These are phyloP conservation scores for Ceratothoa steindachneri DNA, from an alignment of 2,888 invertebrate genomes.

Conservation along the genomic window DNA sequence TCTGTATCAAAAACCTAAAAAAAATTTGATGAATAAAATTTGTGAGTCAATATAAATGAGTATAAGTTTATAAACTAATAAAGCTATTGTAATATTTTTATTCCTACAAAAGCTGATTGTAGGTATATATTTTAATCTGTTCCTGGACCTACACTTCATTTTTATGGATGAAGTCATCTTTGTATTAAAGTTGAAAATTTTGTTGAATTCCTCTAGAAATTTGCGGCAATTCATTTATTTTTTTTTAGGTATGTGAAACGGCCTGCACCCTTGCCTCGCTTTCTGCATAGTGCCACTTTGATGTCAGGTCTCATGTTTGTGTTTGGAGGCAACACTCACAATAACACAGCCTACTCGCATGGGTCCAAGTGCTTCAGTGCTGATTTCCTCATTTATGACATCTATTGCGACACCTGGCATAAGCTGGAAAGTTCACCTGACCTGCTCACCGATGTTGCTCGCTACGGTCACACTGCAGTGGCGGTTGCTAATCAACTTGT, in stretches of 20 bases:
- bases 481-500: slow-evolving; percentile 67
- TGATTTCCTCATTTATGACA: slow-evolving; percentile 76
- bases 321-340: slow-evolving; percentile 95
- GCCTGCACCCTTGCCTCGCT: neutral
- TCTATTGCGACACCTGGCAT: slow-evolving; percentile 72
- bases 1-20: no score
- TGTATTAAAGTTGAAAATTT: no score
- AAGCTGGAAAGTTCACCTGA: slow-evolving; percentile 54
- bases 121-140: no score
- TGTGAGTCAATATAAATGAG: no score
- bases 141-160: no score
- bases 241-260: neutral
- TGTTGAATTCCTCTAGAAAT: no score
- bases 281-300: slow-evolving; percentile 56
- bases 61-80: no score
- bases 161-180: no score
- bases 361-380: slow-evolving; percentile 54
- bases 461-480: slow-evolving; percentile 75
- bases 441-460: slow-evolving; percentile 62
- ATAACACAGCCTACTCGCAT: slow-evolving; percentile 81
- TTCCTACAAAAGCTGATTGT: no score
- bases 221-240: no score
- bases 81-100: no score
- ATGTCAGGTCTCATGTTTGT: slow-evolving; percentile 82
- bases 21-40: no score